phyloP scores from a whole-genome alignment of 2,888 invertebrate species.

The Synergus itoensis region DNA sequence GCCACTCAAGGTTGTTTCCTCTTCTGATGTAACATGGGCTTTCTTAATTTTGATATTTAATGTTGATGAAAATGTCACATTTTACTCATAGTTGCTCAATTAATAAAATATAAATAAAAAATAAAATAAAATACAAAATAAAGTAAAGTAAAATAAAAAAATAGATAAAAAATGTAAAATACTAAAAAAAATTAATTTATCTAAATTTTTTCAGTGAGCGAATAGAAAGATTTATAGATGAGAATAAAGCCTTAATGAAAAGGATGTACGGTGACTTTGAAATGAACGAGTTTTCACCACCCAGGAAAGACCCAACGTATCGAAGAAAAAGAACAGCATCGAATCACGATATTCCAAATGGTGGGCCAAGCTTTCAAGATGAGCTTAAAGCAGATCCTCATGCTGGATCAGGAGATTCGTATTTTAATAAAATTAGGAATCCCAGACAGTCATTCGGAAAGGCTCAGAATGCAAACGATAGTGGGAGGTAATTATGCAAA shows the following conservation, averaged over 20 bases:
- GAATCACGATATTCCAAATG: conserved; percentile 68
- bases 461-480: conserved; percentile 78
- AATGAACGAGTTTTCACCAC: conserved; percentile 79
- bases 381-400: conserved; percentile 72
- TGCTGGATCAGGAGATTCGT: conserved; percentile 78
- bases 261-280: conserved; percentile 96
- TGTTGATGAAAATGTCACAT: too few species aligned
- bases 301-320: conserved; percentile 72
- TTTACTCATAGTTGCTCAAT: too few species aligned
- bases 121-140: too few species aligned
- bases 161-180: too few species aligned
- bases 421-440: conserved; percentile 80
- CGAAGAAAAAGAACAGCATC: conserved; percentile 62
- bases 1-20: too few species aligned
- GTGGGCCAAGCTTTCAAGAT: conserved; percentile 65
- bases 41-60: too few species aligned
- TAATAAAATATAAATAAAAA: too few species aligned
- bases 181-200: not conserved
- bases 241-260: conserved; percentile 95
- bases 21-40: too few species aligned
- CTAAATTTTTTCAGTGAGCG: conserved; percentile 84
- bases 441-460: conserved; percentile 80
- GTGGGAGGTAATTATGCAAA: conserved; percentile 78
- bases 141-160: too few species aligned
- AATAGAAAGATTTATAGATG: conserved; percentile 95